These are phyloP conservation scores for Idaea dimidiata DNA, from an alignment of 2,888 invertebrate species.

Conservation along the genomic window DNA sequence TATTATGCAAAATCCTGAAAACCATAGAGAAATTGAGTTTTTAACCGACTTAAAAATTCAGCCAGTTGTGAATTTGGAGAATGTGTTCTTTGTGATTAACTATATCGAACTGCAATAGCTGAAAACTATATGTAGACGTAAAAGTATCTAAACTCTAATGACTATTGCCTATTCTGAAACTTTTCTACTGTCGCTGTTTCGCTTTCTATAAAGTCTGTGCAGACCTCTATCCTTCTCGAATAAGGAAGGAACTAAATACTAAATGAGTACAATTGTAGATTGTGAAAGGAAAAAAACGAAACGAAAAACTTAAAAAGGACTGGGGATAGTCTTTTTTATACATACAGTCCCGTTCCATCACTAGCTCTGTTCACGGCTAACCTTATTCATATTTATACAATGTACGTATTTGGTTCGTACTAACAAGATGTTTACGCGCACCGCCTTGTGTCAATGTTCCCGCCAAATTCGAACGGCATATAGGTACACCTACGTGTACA, in stretches of 20 bases:
- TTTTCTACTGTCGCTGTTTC: slow-evolving; percentile 7
- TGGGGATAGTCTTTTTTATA: too few relatives aligned
- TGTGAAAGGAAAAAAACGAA: slow-evolving; percentile 1
- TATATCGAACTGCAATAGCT: too few relatives aligned
- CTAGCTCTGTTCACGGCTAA: slow-evolving; percentile 36
- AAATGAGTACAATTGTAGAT: neutral
- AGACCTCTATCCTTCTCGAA: neutral
- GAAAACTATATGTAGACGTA: too few relatives aligned
- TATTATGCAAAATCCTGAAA: too few relatives aligned
- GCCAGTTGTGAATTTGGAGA: too few relatives aligned
- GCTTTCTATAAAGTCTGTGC: neutral
- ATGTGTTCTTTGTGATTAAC: too few relatives aligned
- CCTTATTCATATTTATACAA: slow-evolving; percentile 74
- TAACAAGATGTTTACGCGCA: slow-evolving; percentile 72
- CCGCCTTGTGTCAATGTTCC: slow-evolving; percentile 54
- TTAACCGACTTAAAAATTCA: too few relatives aligned
- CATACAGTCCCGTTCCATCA: slow-evolving; percentile 20
- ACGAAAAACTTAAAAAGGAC: neutral
- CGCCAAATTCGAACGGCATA: slow-evolving; percentile 51
- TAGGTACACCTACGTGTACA: too few relatives aligned
- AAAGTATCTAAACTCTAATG: too few relatives aligned
- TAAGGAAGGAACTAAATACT: too few relatives aligned
- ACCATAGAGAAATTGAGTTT: too few relatives aligned
- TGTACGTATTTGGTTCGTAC: slow-evolving; percentile 68
- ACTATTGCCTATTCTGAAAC: neutral